Evolutionary conservation across 2,888 invertebrate species (phyloP).

Genomic region (Cacoxenus indagator): DNA sequence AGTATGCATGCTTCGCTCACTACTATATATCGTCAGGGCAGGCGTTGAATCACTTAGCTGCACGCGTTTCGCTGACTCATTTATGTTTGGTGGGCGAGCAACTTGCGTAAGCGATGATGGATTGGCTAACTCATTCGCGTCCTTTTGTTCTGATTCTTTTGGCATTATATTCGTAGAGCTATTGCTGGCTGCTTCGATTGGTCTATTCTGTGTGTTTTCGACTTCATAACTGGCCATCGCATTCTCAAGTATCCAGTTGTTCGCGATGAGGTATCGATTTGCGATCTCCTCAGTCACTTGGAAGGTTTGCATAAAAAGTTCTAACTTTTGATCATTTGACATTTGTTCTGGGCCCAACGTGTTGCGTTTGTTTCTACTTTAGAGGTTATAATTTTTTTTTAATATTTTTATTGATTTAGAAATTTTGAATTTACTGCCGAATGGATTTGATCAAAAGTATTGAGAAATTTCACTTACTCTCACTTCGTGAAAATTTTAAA

Average conservation of each 20-base stretch:
- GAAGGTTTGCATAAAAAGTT: constrained; percentile 47
- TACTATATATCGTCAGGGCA: constrained; percentile 46
- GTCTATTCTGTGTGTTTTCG: constrained; percentile 24
- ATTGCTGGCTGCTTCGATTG: background rate
- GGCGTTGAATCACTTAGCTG: constrained; percentile 45
- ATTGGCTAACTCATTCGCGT: too few relatives aligned
- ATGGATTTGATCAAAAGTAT: background rate
- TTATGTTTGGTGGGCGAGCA: too few relatives aligned
- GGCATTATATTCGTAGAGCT: background rate
- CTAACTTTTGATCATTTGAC: constrained; percentile 55
- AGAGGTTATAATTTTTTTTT: background rate
- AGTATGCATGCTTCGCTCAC: constrained; percentile 46
- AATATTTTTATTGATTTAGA: background rate
- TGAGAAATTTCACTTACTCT: too few relatives aligned
- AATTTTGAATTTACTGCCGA: background rate
- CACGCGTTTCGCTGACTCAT: constrained; percentile 29
- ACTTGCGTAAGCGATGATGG: too few relatives aligned
- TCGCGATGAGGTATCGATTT: constrained; percentile 38
- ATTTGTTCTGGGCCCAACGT: constrained; percentile 31
- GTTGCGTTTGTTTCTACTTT: background rate
- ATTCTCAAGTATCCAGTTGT: constrained; percentile 45
- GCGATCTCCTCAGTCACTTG: constrained; percentile 42
- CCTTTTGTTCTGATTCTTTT: constrained; percentile 5
- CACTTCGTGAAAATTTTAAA: background rate
- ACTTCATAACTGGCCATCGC: constrained; percentile 41